A percentile compares a stretch with the other conserved stretches of the same genome.
Evolutionary conservation across 2,888 invertebrate genomes (phyloP).

Genomic region (Trisateles emortualis): DNA sequence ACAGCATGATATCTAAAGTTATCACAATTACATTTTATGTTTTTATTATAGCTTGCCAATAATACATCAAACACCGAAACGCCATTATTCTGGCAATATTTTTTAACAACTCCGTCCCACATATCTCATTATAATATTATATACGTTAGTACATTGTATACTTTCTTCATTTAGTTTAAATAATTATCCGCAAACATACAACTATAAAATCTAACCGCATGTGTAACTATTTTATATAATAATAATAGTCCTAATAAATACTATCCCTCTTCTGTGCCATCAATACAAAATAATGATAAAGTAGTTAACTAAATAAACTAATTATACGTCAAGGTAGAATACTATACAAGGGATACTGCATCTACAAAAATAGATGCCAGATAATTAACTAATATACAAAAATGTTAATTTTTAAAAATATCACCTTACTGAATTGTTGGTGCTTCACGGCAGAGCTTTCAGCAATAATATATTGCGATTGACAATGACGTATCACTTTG

Average conservation of each 20-base stretch:
- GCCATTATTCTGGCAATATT: conserved; percentile 79
- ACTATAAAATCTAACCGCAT: conserved; percentile 82
- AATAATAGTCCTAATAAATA: conserved; percentile 63
- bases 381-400: conserved; percentile 48
- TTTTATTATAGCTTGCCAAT: conserved; percentile 73
- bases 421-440: conserved; percentile 71
- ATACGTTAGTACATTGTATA: conserved; percentile 78
- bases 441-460: conserved; percentile 55
- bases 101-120: conserved; percentile 61
- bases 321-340: conserved; percentile 48
- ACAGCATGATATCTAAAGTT: conserved; percentile 73
- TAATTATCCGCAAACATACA: conserved; percentile 74
- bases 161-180: conserved; percentile 75
- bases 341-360: conserved; percentile 56
- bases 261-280: conserved; percentile 62
- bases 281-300: conserved; percentile 49
- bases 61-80: conserved; percentile 78
- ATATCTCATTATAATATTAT: conserved; percentile 55
- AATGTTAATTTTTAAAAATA: conserved; percentile 68
- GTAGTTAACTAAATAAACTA: conserved; percentile 47
- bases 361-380: conserved; percentile 66
- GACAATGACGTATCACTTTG: conserved; percentile 49
- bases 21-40: conserved; percentile 67
- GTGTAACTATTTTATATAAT: conserved; percentile 55
- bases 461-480: conserved; percentile 49